Evolutionary conservation across 2,113 vertebrate genomes (phyloP).

Genomic region (Chrysochloris asiatica): DNA sequence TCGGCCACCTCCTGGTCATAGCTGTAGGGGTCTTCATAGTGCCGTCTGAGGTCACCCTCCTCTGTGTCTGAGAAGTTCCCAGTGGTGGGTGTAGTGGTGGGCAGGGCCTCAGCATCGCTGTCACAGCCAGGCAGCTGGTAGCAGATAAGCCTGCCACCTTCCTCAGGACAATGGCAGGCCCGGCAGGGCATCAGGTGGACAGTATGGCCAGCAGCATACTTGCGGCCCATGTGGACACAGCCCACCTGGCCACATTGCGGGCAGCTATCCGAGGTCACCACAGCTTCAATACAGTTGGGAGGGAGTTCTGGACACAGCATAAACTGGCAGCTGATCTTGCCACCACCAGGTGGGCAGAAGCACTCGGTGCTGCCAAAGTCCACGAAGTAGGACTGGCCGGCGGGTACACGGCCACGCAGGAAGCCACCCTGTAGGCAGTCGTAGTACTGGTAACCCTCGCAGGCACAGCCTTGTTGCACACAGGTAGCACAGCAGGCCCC

Average conservation of each 20-base stretch:
- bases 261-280: slow-evolving; percentile 90
- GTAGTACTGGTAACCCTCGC: slow-evolving; percentile 97
- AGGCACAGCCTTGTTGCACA: slow-evolving; percentile 90
- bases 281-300: slow-evolving; percentile 91
- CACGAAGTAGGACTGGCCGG: slow-evolving; percentile 95
- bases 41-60: slow-evolving; percentile 81
- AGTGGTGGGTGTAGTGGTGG: slow-evolving; percentile 9
- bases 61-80: slow-evolving; percentile 78
- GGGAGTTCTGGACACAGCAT: slow-evolving; percentile 96
- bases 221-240: slow-evolving; percentile 87
- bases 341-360: slow-evolving; percentile 92
- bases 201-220: slow-evolving; percentile 92
- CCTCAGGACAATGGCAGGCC: slow-evolving; percentile 93
- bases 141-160: slow-evolving; percentile 93
- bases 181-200: slow-evolving; percentile 90
- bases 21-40: slow-evolving; percentile 84
- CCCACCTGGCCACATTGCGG: slow-evolving; percentile 92
- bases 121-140: slow-evolving; percentile 91
- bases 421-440: slow-evolving; percentile 95
- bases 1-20: slow-evolving; percentile 86
- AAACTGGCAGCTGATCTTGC: slow-evolving; percentile 95
- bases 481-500: slow-evolving; percentile 91
- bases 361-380: slow-evolving; percentile 98
- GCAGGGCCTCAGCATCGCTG: background rate
- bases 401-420: slow-evolving; percentile 91